Base-by-base conservation (phyloP, 2,113 vertebrate genomes). In the Oncorhynchus masou region DNA sequence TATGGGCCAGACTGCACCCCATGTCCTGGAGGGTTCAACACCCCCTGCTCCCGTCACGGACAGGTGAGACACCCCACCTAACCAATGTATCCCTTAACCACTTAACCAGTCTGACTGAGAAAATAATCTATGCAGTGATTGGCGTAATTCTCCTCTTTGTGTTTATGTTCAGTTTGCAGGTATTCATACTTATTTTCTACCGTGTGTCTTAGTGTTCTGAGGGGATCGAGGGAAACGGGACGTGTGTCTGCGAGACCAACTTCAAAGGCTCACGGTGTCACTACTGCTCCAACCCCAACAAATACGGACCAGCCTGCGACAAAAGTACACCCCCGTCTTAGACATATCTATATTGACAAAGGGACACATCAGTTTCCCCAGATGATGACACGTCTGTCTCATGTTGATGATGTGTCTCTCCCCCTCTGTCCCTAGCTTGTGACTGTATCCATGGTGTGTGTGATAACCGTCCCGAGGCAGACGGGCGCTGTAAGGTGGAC, bases 231-330 rank as follows among this genome's bases (percentile, higher is more conserved):
- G 96, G 95, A 78, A 96, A 95, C 0, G 97, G 97, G 0, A 94
- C 92, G 0, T 99, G 97, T 57, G 0, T 89, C 49, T 99, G 97
- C 76, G 73, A 92, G 8, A 59, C 77, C 0, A 93, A 91, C 68
- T 98, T 96, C 85, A 85, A 84, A 9, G 97, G 97, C 8, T 96
- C 92, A 0, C 90, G 1, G 0, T 99, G 97, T 78, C 95, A 97
- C 71, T 94, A 95, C 85, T 99, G 97, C 85, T 87, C 91, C 0
- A 84, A 94, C 57, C 79, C 90, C 29, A 83, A 88, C 64, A 95
- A 91, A 86, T 95, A 94, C 0, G 97, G 97, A 57, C 92, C 92
- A 34, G 90, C 15, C 11, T 99, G 97, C 85, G 92, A 95, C 81
- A 91, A 87, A 90, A 91, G 97, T 96, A 91, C 91, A 92, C 82